These are phyloP conservation scores for Montipora foliosa DNA, from an alignment of 64 coral and sea anemone genomes.

Conservation along the genomic window DNA sequence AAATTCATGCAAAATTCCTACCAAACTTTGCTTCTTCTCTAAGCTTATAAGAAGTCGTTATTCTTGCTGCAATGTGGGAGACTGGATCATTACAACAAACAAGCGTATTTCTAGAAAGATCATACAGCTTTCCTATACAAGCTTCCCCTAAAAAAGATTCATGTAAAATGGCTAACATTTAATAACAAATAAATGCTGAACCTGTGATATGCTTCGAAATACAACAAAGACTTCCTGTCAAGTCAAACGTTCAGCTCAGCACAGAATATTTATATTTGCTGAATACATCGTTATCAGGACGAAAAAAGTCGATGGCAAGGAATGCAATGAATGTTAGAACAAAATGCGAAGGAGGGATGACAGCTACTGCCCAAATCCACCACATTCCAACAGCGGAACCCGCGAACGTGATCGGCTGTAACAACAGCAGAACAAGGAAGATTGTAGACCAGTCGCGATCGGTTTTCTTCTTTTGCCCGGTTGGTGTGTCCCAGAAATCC, in stretches of 20 bases:
- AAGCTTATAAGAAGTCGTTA: too few species aligned
- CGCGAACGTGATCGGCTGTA: slow-evolving; percentile 91
- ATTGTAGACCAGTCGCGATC: slow-evolving; percentile 96
- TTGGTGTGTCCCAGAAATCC: slow-evolving; percentile 95
- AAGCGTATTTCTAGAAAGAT: neutral
- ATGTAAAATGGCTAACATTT: neutral
- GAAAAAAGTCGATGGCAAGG: slow-evolving; percentile 96
- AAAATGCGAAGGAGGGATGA: slow-evolving; percentile 90
- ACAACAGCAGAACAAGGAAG: slow-evolving; percentile 84
- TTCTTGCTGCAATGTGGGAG: too few species aligned
- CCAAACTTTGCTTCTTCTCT: too few species aligned
- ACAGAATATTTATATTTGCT: slow-evolving; percentile 88
- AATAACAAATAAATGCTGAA: neutral
- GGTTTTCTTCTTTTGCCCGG: slow-evolving; percentile 88
- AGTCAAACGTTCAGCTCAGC: slow-evolving; percentile 60
- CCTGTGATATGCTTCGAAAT: neutral
- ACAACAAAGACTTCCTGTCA: neutral
- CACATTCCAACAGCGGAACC: slow-evolving; percentile 94
- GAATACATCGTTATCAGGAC: slow-evolving; percentile 80
- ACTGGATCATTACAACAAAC: neutral
- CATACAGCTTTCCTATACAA: neutral
- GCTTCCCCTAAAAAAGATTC: neutral
- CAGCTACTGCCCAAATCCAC: slow-evolving; percentile 81
- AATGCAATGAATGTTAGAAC: slow-evolving; percentile 92
- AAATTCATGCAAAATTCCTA: neutral